Base-by-base conservation (phyloP, 2,113 vertebrate genomes). In the Gallinago jamesoni region DNA sequence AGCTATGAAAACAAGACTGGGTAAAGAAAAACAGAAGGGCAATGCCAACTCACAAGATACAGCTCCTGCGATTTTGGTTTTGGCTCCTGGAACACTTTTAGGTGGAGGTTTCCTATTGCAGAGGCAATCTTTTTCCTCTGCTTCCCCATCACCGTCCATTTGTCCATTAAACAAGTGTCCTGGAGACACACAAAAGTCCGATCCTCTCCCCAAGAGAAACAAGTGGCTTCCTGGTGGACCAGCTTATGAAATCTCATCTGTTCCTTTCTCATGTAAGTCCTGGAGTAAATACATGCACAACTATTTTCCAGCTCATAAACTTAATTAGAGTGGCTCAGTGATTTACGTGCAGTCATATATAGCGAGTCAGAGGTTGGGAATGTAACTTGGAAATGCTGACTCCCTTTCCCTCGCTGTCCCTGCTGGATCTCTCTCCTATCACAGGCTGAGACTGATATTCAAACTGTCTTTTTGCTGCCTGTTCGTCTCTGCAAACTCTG, bases 141-240 rank as follows among this genome's bases (percentile, higher is more conserved):
- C n/a, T 77, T 45, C 0, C 0, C 10, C 21, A 67, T 20, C 5
- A 0, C 14, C n/a, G 12, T 8, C 48, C 2, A 1, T 62, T 52
- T 85, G 57, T 41, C 41, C 59, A 13, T 30, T 50, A 19, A 75
- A 33, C 10, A 35, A 53, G 55, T 1, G 12, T 68, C 73, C 68
- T 52, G 39, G 31, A 78, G 37, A 53, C 23, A 63, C 18, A 24
- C 15, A 43, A 41, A 63, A 17, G 7, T 37, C 50, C 39, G 28
- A 37, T 19, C 24, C 37, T 55, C 30, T 37, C 35, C 31, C 30
- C 30, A 12, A 48, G 24, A 81, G 2, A 30, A 85, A 24, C 16
- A 35, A 83, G 31, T 2, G 23, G 20, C 6, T 78, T 91, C 39
- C 56, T 78, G 47, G 43, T 3, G 11, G 73, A 75, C 2, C 24